A percentile compares a stretch with the other conserved stretches of the same genome.
Evolutionary conservation across 92 coral and sea anemone species (phyloP).

Genomic region (Blastomussa wellsi): DNA sequence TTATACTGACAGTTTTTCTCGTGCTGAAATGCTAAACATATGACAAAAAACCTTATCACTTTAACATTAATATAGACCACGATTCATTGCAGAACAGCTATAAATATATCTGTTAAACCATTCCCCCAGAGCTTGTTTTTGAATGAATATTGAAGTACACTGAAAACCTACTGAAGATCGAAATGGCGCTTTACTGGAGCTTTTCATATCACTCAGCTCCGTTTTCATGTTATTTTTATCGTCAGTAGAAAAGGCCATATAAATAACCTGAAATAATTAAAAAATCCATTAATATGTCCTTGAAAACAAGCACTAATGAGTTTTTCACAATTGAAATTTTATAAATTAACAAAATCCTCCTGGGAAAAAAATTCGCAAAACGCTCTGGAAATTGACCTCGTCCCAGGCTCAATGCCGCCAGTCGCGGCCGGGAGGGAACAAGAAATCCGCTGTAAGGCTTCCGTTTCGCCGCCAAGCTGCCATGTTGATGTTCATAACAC

Average conservation of each 20-base stretch:
- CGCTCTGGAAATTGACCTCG: neutral
- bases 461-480: slow-evolving; percentile 61
- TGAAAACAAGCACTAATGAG: neutral
- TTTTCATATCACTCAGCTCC: too few relatives aligned
- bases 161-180: too few relatives aligned
- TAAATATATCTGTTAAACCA: too few relatives aligned
- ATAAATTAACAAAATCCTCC: neutral
- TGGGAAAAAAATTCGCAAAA: neutral
- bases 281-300: neutral
- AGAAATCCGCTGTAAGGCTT: slow-evolving; percentile 24
- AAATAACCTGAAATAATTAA: too few relatives aligned
- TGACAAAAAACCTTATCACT: neutral
- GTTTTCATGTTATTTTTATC: too few relatives aligned
- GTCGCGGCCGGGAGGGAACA: slow-evolving; percentile 15
- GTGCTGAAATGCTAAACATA: too few relatives aligned
- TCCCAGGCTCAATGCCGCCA: slow-evolving; percentile 2
- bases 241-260: neutral
- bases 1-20: too few relatives aligned
- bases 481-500: slow-evolving; percentile 49
- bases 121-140: too few relatives aligned
- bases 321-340: neutral
- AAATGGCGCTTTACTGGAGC: too few relatives aligned
- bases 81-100: too few relatives aligned
- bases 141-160: too few relatives aligned
- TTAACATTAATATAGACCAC: too few relatives aligned